These are phyloP conservation scores for Tetragonisca angustula DNA, from an alignment of 2,888 invertebrate species.

Conservation along the genomic window DNA sequence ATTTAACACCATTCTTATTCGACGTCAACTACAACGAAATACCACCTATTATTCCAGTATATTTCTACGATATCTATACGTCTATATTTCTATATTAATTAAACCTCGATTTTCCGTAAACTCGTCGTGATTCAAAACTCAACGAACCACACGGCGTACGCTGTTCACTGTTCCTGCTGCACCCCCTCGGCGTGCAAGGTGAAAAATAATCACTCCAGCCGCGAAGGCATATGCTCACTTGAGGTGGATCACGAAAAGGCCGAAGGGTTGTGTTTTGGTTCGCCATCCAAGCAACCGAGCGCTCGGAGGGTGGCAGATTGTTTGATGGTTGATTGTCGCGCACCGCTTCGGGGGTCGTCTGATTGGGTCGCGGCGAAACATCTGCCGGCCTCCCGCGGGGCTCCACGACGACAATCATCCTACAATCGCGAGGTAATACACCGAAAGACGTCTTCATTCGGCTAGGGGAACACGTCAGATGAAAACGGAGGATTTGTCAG, in stretches of 20 bases:
- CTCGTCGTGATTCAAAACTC: background rate
- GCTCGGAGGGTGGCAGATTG: conserved; percentile 81
- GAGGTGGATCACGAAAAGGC: conserved; percentile 68
- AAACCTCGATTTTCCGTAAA: background rate
- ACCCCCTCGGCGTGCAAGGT: conserved; percentile 27
- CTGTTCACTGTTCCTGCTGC: background rate
- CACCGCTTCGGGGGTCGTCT: conserved; percentile 82
- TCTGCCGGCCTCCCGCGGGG: conserved; percentile 84
- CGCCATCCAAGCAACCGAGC: conserved; percentile 69
- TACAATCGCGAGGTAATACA: conserved; percentile 83
- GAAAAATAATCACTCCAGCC: conserved; percentile 79
- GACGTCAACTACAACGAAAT: background rate
- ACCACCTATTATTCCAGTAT: no score
- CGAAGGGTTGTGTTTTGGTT: conserved; percentile 73
- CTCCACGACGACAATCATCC: conserved; percentile 83
- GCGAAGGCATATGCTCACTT: conserved; percentile 81
- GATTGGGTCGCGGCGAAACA: conserved; percentile 84
- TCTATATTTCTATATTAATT: no score
- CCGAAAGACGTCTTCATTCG: conserved; percentile 82
- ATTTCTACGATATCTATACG: background rate
- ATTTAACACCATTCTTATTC: background rate
- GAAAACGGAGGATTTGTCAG: conserved; percentile 66
- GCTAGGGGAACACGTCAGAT: conserved; percentile 49
- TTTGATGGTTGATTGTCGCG: conserved; percentile 83
- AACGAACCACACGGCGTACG: background rate